Percentiles rank a stretch among this genome's conserved stretches.
These are phyloP conservation scores for Napeogenes sylphis DNA, from an alignment of 2,888 invertebrate genomes.

Conservation along the genomic window DNA sequence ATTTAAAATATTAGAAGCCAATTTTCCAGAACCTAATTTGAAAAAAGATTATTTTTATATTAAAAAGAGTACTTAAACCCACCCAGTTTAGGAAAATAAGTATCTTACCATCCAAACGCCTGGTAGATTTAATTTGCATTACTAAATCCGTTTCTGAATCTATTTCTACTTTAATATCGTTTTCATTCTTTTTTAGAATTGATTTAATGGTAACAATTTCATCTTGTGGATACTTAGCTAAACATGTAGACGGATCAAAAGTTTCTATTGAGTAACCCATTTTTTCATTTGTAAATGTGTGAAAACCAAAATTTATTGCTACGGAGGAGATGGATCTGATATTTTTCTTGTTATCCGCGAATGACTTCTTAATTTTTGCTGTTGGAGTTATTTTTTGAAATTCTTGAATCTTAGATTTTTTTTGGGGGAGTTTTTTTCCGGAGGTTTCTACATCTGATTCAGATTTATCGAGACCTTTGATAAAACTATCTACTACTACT, in stretches of 20 bases:
- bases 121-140: slow-evolving; percentile 38
- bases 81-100: too few species aligned
- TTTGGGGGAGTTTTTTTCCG: background rate
- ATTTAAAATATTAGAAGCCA: background rate
- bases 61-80: too few species aligned
- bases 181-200: slow-evolving; percentile 37
- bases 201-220: slow-evolving; percentile 43
- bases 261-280: slow-evolving; percentile 46
- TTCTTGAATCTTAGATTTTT: background rate
- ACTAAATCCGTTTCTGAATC: slow-evolving; percentile 45
- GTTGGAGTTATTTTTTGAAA: background rate
- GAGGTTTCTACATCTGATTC: too few species aligned
- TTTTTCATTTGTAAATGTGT: slow-evolving; percentile 43
- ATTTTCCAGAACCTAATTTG: background rate
- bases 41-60: slow-evolving; percentile 10
- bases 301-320: slow-evolving; percentile 48
- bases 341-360: background rate
- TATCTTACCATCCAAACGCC: too few species aligned
- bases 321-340: slow-evolving; percentile 3
- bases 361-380: too few species aligned
- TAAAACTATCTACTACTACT: too few species aligned
- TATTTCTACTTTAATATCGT: slow-evolving; percentile 48
- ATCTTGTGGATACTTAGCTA: slow-evolving; percentile 35
- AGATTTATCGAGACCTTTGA: too few species aligned
- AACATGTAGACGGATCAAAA: slow-evolving; percentile 36